Base-by-base conservation (phyloP, 2,888 invertebrate genomes). In the Cecidostiba fungosa region DNA sequence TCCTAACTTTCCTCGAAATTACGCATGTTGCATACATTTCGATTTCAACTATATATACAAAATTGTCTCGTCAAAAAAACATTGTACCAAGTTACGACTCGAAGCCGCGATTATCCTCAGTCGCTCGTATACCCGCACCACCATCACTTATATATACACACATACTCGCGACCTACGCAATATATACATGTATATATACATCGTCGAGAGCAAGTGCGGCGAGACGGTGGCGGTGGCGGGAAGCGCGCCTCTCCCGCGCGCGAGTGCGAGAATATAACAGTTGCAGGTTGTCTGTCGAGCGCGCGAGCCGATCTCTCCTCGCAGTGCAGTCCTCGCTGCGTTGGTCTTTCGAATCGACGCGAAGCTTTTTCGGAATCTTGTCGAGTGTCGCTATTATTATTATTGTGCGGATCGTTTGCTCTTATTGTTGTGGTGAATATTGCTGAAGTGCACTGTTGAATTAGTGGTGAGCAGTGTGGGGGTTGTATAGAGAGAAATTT, bases 201-300 rank as follows among this genome's bases (percentile, higher is more conserved):
- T 23, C 26, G 74, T n/a, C 73, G 43, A 39, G 29, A 29, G 26
- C 76, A 26, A 50, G 77, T 36, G 32, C 70, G 70, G 70, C 70
- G 69, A 26, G 36, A 32, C 36, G 43, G 72, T 5, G 39, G 29
- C 6, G 69, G 69, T 6, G 54, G 54, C 19, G n/a, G 14, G 66
- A 26, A 66, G 66, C 66, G 66, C 66, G 66, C 14, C 66, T 66
- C 66, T 66, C 29, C 16, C 29, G 66, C 39, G 72, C 26, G 66
- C 39, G 62, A n/a, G 43, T 23, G 54, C 12, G 82, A 77, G 85
- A 78, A 72, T 47, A 82, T 29, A 66, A 66, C 66, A 72, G 72
- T 43, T 19, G 86, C 86, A 86, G 86, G 86, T 86, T 86, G 84
- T 86, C 82, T 78, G 82, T 66, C 50, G 77, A 39, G 43, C 72